Evolutionary conservation across 2,113 vertebrate genomes (phyloP).

Genomic region (Sula dactylatra): DNA sequence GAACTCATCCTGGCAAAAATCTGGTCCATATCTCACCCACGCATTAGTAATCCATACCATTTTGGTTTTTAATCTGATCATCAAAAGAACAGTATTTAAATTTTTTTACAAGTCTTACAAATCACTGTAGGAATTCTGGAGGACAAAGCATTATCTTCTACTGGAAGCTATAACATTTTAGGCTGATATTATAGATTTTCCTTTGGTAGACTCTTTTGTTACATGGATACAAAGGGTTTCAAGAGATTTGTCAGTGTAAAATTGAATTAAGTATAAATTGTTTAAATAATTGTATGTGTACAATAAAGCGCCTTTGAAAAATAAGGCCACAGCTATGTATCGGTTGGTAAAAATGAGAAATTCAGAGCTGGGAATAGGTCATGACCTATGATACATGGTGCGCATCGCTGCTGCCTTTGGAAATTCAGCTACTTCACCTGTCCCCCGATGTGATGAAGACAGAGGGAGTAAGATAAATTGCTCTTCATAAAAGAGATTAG

Average conservation of each 20-base stretch:
- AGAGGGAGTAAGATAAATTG: constrained; percentile 64
- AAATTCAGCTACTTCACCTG: constrained; percentile 59
- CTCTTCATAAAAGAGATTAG: constrained; percentile 41
- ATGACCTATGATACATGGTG: constrained; percentile 23
- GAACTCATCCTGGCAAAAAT: background rate
- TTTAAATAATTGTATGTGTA: constrained; percentile 4
- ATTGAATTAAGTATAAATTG: background rate
- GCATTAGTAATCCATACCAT: background rate
- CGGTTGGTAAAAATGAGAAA: constrained; percentile 50
- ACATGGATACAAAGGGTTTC: background rate
- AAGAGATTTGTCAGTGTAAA: constrained; percentile 17
- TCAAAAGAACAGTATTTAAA: background rate
- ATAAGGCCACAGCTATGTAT: background rate
- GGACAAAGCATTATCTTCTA: background rate
- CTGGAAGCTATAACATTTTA: background rate
- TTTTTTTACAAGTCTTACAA: background rate
- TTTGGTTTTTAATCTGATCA: background rate
- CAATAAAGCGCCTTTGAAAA: constrained; percentile 27
- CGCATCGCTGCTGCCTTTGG: constrained; percentile 54
- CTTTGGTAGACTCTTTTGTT: background rate
- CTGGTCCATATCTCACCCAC: background rate
- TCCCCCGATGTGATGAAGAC: constrained; percentile 23
- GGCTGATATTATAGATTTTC: background rate
- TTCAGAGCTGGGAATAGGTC: constrained; percentile 12
- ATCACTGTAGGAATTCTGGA: background rate